phyloP scores from a whole-genome alignment of 2,113 vertebrate genomes.

The zebrafish (Danio rerio) region DNA sequence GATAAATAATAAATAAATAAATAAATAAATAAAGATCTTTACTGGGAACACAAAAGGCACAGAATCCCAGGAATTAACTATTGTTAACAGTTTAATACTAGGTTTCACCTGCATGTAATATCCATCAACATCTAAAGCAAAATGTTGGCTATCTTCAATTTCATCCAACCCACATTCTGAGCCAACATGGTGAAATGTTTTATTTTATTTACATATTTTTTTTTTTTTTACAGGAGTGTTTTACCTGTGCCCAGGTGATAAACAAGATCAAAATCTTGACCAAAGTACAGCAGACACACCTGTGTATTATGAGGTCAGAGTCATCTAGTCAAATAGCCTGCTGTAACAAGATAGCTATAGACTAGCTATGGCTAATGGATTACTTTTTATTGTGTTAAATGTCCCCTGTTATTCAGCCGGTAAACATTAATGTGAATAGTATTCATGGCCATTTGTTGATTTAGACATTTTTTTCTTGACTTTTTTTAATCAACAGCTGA shows the following conservation, averaged over 20 bases:
- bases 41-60: no score
- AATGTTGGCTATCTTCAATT: not conserved
- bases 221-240: not conserved
- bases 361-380: not conserved
- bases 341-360: not conserved
- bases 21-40: no score
- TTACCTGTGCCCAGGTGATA: conserved; percentile 1
- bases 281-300: conserved; percentile 45
- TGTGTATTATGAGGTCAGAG: not conserved
- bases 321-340: not conserved
- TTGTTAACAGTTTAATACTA: not conserved
- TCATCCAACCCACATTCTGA: not conserved
- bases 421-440: not conserved
- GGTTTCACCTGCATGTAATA: not conserved
- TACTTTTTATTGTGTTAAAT: not conserved
- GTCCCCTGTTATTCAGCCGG: no score
- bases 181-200: not conserved
- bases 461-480: not conserved
- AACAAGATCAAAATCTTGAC: conserved; percentile 13
- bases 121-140: not conserved
- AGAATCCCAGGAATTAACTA: no score
- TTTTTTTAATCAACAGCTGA: not conserved
- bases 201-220: no score
- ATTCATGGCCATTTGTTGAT: not conserved
- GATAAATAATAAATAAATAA: no score